Evolutionary conservation across 2,888 invertebrate genomes (phyloP), one percentile per base, ranked within the genome.

Genomic region (Cantharis rustica): DNA sequence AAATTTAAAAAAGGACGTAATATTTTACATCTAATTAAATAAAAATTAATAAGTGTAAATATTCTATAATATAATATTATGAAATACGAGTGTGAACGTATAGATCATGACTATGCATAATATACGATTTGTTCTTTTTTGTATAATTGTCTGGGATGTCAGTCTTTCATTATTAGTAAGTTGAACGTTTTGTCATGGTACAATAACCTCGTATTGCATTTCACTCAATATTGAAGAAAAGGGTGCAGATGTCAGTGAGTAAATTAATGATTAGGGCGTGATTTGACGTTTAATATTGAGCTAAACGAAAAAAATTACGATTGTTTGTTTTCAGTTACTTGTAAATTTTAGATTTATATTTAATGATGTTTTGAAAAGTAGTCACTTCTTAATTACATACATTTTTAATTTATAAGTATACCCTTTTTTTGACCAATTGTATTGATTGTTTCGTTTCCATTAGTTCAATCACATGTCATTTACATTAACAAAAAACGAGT

Each of bases 181-280:
- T 72, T 74, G 75, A 74, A 68, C 77, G 63, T 70, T 75, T 47
- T 75, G 68, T 70, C 68, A 77, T 72, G 73, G 75, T 73, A 75
- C 75, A 77, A 77, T 75, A 75, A 75, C 75, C 72, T 74, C 69
- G 74, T 77, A 77, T 77, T 77, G 74, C 77, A 77, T 77, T 77
- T 74, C 77, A 77, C 68, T 72, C 70, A 73, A 72, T 77, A 72
- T 75, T 75, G 71, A 71, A 69, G 72, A 75, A 77, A 75, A 68
- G 75, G 70, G 72, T 75, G 77, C 72, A 75, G 75, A 73, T 73
- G 77, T 72, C 77, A 71, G 77, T 77, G 75, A 75, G 75, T 72
- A 75, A 77, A 75, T 77, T 75, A 75, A 77, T 75, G 75, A 75
- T 77, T 68, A 71, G 66, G 75, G 74, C 74, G 72, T 77, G 75